Conservation (phyloP, 2,797 vertebrate genomes). For the Sparus aurata region DNA sequence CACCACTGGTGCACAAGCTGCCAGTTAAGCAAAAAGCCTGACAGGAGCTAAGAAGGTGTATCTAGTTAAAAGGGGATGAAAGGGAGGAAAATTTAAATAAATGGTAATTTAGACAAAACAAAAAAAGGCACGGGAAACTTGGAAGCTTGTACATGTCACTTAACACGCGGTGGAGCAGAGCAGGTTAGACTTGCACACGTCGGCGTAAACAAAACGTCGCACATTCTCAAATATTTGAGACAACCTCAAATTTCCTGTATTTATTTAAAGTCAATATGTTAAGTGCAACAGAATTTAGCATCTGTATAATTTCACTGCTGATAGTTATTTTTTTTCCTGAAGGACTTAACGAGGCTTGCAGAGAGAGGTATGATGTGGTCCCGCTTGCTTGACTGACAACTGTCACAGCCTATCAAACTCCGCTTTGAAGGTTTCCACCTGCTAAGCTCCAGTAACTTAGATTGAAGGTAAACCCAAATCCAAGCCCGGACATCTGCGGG, state of each 20-base stretch:
- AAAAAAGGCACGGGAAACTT: constrained; percentile 2
- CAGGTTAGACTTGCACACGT: not conserved
- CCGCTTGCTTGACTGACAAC: constrained; percentile 3
- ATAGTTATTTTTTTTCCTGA: not conserved
- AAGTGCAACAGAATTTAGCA: not conserved
- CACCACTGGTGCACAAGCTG: constrained; percentile 17
- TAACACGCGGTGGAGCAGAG: not conserved
- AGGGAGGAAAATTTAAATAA: constrained; percentile 19
- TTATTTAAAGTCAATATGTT: not conserved
- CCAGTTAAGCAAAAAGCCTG: constrained; percentile 36
- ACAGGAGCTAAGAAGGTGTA: constrained; percentile 14
- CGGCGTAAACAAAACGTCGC: not conserved
- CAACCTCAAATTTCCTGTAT: not conserved
- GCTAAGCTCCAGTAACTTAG: not conserved
- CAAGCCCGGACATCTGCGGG: not conserved
- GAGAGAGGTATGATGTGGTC: not conserved
- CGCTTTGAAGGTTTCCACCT: not conserved
- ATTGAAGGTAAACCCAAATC: not conserved
- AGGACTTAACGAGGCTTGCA: not conserved
- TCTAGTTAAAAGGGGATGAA: constrained; percentile 37
- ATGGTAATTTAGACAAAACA: constrained; percentile 21
- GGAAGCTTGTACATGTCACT: not conserved
- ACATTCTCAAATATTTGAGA: not conserved
- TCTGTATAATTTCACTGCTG: not conserved
- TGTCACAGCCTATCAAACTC: constrained; percentile 4